phyloP scores from a whole-genome alignment of 2,113 vertebrate species.

The Corythornis madagascariensis region DNA sequence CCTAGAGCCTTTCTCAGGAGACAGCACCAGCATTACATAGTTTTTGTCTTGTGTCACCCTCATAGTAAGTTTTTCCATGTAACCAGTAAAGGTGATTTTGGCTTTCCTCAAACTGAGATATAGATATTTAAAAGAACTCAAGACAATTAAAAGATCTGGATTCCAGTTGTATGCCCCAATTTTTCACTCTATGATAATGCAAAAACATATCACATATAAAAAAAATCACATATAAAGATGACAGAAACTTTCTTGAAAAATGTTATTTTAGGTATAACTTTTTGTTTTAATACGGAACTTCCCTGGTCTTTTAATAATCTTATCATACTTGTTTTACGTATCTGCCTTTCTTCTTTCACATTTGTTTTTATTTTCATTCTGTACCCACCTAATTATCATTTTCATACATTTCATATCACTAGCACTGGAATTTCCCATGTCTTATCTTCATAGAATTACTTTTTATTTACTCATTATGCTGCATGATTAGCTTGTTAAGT shows the following conservation, averaged over 20 bases:
- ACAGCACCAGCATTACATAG: neutral
- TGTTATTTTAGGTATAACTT: neutral
- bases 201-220: neutral
- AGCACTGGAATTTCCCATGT: constrained; percentile 53
- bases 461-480: constrained; percentile 29
- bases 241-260: neutral
- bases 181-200: neutral
- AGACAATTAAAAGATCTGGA: neutral
- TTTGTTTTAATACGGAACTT: neutral
- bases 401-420: constrained; percentile 3
- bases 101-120: neutral
- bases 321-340: neutral
- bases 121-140: neutral
- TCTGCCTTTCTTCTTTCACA: neutral
- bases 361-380: constrained; percentile 46
- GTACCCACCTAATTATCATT: neutral
- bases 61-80: neutral
- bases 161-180: neutral
- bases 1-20: neutral
- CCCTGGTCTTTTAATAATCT: neutral
- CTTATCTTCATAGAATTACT: constrained; percentile 14
- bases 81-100: neutral
- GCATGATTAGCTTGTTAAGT: constrained; percentile 13
- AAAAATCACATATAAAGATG: neutral
- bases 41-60: neutral